Conservation (phyloP, 1,140 invertebrate genomes). For the Spodoptera frugiperda region DNA sequence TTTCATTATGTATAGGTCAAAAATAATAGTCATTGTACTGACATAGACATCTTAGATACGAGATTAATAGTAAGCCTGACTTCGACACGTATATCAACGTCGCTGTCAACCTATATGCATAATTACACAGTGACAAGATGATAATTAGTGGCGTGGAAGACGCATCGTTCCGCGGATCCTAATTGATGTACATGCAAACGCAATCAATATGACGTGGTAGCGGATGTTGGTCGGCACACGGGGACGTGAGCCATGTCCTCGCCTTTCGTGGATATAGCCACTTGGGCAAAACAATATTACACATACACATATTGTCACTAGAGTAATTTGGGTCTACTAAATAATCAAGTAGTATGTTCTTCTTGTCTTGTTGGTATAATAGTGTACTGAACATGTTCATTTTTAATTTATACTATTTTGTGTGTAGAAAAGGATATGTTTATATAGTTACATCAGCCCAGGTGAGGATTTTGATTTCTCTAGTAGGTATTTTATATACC, state of each 20-base stretch:
- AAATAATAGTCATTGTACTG: background rate
- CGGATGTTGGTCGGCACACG: constrained; percentile 66
- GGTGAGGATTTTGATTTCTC: no score
- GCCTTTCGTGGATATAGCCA: constrained; percentile 14
- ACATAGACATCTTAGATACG: constrained; percentile 8
- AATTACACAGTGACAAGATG: constrained; percentile 75
- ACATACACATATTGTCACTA: constrained; percentile 15
- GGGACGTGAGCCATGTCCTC: constrained; percentile 53
- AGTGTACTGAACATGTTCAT: no score
- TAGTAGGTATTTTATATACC: no score
- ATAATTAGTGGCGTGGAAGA: constrained; percentile 80
- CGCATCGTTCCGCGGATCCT: constrained; percentile 79
- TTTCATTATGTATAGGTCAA: no score
- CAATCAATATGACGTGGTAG: constrained; percentile 79
- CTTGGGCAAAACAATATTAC: constrained; percentile 34
- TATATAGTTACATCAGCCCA: no score
- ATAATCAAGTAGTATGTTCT: no score
- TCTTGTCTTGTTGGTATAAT: no score
- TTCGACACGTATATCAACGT: constrained; percentile 68
- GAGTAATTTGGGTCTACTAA: background rate
- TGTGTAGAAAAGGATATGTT: no score
- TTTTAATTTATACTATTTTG: no score
- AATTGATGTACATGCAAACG: constrained; percentile 84
- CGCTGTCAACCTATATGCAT: constrained; percentile 66
- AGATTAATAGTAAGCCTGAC: constrained; percentile 37